Evolutionary conservation across 2,888 invertebrate species (phyloP).

Genomic region (Norana najaformis): DNA sequence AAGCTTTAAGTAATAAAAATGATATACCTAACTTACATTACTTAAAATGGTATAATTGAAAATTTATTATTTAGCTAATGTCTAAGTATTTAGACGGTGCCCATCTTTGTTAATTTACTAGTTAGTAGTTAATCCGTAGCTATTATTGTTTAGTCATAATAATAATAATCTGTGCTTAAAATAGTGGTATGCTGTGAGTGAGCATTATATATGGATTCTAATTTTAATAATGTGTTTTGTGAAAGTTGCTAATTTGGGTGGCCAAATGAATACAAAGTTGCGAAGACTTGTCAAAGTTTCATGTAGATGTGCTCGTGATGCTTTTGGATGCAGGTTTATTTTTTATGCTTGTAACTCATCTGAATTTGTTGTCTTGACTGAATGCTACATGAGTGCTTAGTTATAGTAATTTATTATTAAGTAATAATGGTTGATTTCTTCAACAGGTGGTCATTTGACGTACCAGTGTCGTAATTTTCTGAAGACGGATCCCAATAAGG

Average conservation of each 20-base stretch:
- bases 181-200: background rate
- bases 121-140: background rate
- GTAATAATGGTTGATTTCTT: background rate
- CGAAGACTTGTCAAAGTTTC: background rate
- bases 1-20: background rate
- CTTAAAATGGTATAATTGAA: too few relatives aligned
- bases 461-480: constrained; percentile 94
- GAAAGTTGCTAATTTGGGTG: background rate
- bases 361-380: background rate
- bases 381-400: background rate
- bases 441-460: constrained; percentile 83
- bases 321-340: background rate
- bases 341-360: background rate
- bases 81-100: background rate
- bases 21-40: background rate
- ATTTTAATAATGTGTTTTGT: background rate
- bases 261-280: background rate
- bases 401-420: background rate
- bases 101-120: background rate
- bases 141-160: background rate
- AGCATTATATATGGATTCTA: background rate
- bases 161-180: background rate
- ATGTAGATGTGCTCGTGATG: background rate
- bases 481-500: constrained; percentile 88
- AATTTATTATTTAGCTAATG: background rate